phyloP scores from a whole-genome alignment of 2,888 invertebrate genomes.

The Megamerina dolium region DNA sequence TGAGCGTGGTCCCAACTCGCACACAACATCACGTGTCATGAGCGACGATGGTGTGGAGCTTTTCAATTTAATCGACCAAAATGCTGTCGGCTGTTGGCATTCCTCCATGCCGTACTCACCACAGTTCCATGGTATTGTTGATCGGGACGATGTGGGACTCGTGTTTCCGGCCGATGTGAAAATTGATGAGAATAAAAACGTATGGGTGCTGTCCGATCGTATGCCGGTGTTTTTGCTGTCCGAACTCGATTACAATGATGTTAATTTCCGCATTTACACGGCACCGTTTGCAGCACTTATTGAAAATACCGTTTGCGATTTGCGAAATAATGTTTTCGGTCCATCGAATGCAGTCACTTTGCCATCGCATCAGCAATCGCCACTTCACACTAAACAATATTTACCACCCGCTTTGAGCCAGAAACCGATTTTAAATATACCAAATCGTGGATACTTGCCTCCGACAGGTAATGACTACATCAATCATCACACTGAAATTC shows the following conservation, averaged over 20 bases:
- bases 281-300: conserved; percentile 62
- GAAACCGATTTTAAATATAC: conserved; percentile 4
- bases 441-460: conserved; percentile 22
- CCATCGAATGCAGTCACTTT: conserved; percentile 32
- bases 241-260: conserved; percentile 65
- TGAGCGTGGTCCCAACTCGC: conserved; percentile 61
- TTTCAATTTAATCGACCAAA: conserved; percentile 72
- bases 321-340: conserved; percentile 37
- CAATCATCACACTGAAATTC: conserved; percentile 26
- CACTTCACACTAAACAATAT: conserved; percentile 28
- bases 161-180: conserved; percentile 77
- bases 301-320: conserved; percentile 68
- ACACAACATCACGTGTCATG: conserved; percentile 69
- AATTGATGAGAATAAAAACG: conserved; percentile 62
- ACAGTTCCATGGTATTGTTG: conserved; percentile 63
- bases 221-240: conserved; percentile 73
- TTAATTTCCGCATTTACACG: conserved; percentile 71
- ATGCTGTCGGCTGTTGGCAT: conserved; percentile 80
- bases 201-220: conserved; percentile 77
- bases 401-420: conserved; percentile 11
- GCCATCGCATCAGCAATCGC: conserved; percentile 24
- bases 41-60: conserved; percentile 69
- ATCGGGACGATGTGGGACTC: conserved; percentile 67
- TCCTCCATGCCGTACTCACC: conserved; percentile 59
- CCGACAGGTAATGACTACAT: conserved; percentile 15